Evolutionary conservation across 2,888 invertebrate genomes (phyloP).

Genomic region (Tridacna crocea): DNA sequence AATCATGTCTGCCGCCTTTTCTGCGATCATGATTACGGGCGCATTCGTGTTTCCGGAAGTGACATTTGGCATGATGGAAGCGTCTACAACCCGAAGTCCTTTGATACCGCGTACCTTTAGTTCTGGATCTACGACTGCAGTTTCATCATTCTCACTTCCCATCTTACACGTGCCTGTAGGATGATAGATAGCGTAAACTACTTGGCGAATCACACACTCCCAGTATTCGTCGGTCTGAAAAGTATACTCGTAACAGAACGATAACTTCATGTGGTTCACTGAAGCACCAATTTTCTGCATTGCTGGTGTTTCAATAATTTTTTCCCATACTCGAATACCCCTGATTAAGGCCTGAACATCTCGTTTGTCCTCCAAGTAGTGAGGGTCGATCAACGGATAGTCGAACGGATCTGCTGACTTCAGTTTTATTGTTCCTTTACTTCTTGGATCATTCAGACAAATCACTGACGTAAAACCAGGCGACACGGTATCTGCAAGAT

Average conservation of each 20-base stretch:
- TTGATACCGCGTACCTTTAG: slow-evolving; percentile 59
- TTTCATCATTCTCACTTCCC: slow-evolving; percentile 85
- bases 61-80: slow-evolving; percentile 55
- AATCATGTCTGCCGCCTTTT: slow-evolving; percentile 30
- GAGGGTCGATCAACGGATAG: slow-evolving; percentile 93
- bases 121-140: slow-evolving; percentile 88
- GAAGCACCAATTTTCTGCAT: slow-evolving; percentile 51
- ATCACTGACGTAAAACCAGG: slow-evolving; percentile 76
- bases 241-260: slow-evolving; percentile 44
- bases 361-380: slow-evolving; percentile 89
- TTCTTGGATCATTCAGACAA: slow-evolving; percentile 86
- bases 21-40: slow-evolving; percentile 48
- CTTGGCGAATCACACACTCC: slow-evolving; percentile 49
- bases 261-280: slow-evolving; percentile 34
- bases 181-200: slow-evolving; percentile 84
- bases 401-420: slow-evolving; percentile 90
- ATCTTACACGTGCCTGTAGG: slow-evolving; percentile 91
- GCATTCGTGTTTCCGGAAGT: slow-evolving; percentile 57
- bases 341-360: slow-evolving; percentile 85
- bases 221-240: slow-evolving; percentile 61
- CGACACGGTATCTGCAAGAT: slow-evolving; percentile 12
- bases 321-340: slow-evolving; percentile 48
- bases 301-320: slow-evolving; percentile 43
- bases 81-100: slow-evolving; percentile 47
- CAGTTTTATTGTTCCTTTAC: slow-evolving; percentile 91